Evolutionary conservation across 2,797 vertebrate genomes (phyloP).

Genomic region (Propithecus perrieri): DNA sequence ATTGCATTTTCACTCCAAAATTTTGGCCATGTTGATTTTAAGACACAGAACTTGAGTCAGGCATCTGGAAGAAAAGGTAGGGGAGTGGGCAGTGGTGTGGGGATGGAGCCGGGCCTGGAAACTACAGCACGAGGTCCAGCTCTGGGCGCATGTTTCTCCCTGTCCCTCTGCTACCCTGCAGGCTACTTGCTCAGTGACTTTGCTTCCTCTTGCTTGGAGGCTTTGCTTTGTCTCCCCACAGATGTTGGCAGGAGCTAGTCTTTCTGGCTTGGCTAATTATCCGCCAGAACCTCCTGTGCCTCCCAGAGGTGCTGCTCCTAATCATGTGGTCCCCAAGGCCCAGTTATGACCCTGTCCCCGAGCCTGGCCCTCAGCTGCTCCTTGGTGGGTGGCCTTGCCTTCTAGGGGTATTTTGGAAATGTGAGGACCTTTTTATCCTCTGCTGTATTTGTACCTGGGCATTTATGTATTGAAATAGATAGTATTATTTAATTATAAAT

Average conservation of each 20-base stretch:
- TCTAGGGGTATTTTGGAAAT: not conserved
- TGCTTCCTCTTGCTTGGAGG: not conserved
- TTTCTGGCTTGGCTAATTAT: accelerated
- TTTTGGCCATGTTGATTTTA: not conserved
- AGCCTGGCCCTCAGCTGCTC: not conserved
- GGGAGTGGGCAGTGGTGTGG: not conserved
- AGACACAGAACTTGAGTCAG: not conserved
- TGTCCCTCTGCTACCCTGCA: not conserved
- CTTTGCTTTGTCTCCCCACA: accelerated
- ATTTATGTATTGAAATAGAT: not conserved
- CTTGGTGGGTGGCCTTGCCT: no score
- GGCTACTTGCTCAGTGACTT: not conserved
- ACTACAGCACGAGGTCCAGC: accelerated
- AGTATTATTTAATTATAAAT: not conserved
- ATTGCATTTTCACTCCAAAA: not conserved
- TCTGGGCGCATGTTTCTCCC: accelerated
- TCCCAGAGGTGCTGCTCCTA: not conserved
- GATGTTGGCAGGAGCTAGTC: no score
- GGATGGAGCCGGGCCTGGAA: not conserved
- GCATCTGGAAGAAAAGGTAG: accelerated
- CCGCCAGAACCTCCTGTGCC: accelerated
- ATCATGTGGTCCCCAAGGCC: accelerated
- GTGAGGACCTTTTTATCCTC: not conserved
- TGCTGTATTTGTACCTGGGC: no score
- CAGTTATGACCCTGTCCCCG: not conserved